Evolutionary conservation across 1,140 invertebrate species (phyloP).

Genomic region (Charaxes varanes): DNA sequence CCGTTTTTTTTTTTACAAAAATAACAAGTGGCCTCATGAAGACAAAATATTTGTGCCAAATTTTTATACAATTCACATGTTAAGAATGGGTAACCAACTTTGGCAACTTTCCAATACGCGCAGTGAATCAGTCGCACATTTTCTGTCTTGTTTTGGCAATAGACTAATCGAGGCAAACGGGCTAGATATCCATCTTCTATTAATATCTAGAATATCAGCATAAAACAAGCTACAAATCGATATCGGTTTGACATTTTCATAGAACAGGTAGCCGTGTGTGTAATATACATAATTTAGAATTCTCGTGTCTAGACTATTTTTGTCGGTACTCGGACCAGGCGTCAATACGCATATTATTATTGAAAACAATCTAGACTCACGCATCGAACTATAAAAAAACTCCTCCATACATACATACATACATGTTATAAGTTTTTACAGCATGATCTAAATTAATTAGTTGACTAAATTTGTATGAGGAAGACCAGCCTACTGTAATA

Average conservation of each 20-base stretch:
- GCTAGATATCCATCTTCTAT: conserved; percentile 2
- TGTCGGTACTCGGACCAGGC: conserved; percentile 3
- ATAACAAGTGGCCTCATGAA: conserved; percentile 47
- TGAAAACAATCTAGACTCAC: conserved; percentile 27
- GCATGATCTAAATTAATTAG: too few species aligned
- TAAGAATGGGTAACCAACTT: conserved; percentile 41
- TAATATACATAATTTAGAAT: too few species aligned
- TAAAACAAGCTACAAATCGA: not conserved
- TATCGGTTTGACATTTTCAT: not conserved
- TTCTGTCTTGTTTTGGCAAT: conserved; percentile 60
- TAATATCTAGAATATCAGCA: not conserved
- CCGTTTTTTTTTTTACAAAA: conserved; percentile 22
- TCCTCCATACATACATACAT: too few species aligned
- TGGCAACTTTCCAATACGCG: conserved; percentile 57
- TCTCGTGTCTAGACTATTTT: conserved; percentile 1
- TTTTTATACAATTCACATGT: conserved; percentile 46
- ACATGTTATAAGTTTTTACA: too few species aligned
- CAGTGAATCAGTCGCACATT: conserved; percentile 53
- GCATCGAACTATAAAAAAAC: conserved; percentile 19
- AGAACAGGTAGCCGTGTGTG: too few species aligned
- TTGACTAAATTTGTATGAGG: too few species aligned
- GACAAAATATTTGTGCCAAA: conserved; percentile 64
- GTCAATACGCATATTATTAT: conserved; percentile 9
- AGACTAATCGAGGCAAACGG: conserved; percentile 13
- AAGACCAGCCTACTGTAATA: too few species aligned